Evolutionary conservation across 2,888 invertebrate genomes (phyloP), one percentile per base, ranked within the genome.

Genomic region (Melieria crassipennis): DNA sequence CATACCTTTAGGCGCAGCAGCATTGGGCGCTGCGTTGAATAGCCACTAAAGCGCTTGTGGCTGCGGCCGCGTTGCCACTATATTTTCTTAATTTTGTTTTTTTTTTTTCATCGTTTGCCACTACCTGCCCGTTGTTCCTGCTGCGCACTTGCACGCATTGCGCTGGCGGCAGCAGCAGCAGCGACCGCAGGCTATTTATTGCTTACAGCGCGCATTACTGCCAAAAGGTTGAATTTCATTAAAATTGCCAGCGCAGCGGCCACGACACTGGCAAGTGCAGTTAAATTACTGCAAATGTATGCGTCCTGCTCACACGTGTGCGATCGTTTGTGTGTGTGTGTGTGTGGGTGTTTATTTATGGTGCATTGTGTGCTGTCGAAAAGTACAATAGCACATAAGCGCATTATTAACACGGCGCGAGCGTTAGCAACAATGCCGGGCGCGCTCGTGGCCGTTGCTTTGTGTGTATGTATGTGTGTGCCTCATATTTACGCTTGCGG

Each of bases 341-440:
- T 46, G 30, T 13, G 46, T 63, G 63, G n/a, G 45, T 11, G 13
- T 45, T 43, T 11, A 50, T 50, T 10, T 50, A 11, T 50, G 10
- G 10, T 10, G 50, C 50, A 50, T 45, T 56, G 57, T 57, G 64
- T 48, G 46, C 50, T 67, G 62, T 64, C 46, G 68, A 74, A 72
- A 70, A 74, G 70, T 73, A 80, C 79, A 80, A 80, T 80, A 81
- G 81, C 79, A 77, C 80, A 78, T 80, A 80, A 80, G 80, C 81
- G 82, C 79, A 80, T 80, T 80, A 80, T 80, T 81, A 79, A 81
- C 79, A 78, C 74, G 72, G 73, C 65, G 71, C 72, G 70, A 62
- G 63, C 76, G 78, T 76, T 76, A 78, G 76, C 58, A 13, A 42
- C 50, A 61, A 30, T 52, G 52, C 56, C 48, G 4, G 69, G 42